A percentile compares a stretch with the other conserved stretches of the same genome.
These are phyloP conservation scores for Cebidichthys violaceus DNA, from an alignment of 2,113 vertebrate species.

Conservation along the genomic window DNA sequence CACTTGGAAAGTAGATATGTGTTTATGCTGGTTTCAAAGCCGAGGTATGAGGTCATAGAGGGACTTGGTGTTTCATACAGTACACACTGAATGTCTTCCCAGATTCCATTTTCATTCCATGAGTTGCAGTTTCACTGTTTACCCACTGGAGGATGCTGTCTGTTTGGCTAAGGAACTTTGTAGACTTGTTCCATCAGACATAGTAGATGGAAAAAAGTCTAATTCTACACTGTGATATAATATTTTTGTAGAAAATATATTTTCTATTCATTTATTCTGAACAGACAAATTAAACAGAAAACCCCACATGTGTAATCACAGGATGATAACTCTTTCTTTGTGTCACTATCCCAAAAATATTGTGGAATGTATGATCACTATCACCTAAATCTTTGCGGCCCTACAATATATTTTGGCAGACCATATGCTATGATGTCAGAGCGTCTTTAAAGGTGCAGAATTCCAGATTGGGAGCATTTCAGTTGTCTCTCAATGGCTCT, in stretches of 20 bases:
- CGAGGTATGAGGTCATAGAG: neutral
- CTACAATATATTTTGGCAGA: neutral
- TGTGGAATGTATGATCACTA: too few species aligned
- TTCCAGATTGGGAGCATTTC: neutral
- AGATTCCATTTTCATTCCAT: neutral
- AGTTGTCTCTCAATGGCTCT: neutral
- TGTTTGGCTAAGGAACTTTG: neutral
- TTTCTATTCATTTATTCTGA: neutral
- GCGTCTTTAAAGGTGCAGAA: neutral
- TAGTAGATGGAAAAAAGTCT: too few species aligned
- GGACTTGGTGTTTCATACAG: neutral
- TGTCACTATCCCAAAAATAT: neutral
- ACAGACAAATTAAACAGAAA: too few species aligned
- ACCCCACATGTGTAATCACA: neutral
- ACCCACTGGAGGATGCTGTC: slow-evolving; percentile 17
- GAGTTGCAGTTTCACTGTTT: neutral
- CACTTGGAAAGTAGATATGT: neutral
- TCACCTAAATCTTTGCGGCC: neutral
- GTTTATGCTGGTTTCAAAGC: neutral
- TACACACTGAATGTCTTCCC: neutral
- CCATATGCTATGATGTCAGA: neutral
- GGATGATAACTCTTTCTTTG: neutral
- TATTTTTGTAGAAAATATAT: too few species aligned
- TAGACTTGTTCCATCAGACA: neutral
- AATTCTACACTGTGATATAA: too few species aligned